Conservation (phyloP, 2,888 invertebrate genomes). For the Meliscaeva auricollis region DNA sequence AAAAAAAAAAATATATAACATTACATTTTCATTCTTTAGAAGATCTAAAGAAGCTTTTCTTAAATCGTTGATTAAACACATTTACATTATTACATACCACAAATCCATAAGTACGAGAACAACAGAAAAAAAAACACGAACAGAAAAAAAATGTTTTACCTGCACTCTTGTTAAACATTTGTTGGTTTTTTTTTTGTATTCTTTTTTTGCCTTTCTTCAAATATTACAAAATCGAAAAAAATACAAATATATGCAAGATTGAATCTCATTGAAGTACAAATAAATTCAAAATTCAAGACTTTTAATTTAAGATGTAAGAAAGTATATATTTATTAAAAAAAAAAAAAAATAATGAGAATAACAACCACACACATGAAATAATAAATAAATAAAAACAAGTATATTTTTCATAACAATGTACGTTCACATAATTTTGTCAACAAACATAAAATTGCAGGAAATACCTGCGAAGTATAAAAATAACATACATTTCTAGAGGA, state of each 20-base stretch:
- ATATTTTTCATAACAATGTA: background rate
- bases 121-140: background rate
- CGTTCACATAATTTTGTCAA: background rate
- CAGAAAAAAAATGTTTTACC: constrained; percentile 9
- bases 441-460: background rate
- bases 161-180: constrained; percentile 10
- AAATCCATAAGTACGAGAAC: background rate
- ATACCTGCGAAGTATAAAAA: constrained; percentile 9
- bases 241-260: background rate
- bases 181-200: background rate
- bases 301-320: background rate
- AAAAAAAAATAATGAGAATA: background rate
- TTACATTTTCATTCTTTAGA: no score
- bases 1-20: no score
- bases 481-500: constrained; percentile 9
- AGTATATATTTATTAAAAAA: background rate
- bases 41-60: no score
- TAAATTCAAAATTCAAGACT: background rate
- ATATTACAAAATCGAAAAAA: no score
- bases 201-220: no score
- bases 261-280: background rate
- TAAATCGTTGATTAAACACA: background rate
- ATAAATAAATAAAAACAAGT: background rate
- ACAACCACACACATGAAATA: constrained; percentile 9
- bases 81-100: background rate